Evolutionary conservation across 1,140 invertebrate genomes (phyloP).

Genomic region (Parasteatoda tepidariorum): DNA sequence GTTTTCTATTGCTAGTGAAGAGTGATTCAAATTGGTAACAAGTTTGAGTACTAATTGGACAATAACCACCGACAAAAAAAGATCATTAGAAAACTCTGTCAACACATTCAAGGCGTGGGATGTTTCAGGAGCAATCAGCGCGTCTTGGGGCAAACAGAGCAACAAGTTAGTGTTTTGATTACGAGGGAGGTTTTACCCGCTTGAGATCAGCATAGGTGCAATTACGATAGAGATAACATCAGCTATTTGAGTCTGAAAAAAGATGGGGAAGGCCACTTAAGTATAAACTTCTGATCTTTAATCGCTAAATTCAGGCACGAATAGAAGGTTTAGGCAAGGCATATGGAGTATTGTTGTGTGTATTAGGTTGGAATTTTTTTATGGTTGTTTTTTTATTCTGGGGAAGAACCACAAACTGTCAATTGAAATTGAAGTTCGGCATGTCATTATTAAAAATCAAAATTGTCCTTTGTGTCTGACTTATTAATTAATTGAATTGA

Average conservation of each 20-base stretch:
- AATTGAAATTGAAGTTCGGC: neutral
- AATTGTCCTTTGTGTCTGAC: neutral
- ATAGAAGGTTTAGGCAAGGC: conserved; percentile 39
- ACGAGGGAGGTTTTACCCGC: conserved; percentile 53
- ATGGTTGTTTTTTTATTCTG: neutral
- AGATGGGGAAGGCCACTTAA: conserved; percentile 57
- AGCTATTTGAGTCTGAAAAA: conserved; percentile 57
- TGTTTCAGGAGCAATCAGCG: neutral
- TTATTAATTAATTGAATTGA: too few species aligned
- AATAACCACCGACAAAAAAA: neutral
- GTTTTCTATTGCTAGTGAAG: too few species aligned
- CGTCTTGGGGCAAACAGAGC: neutral
- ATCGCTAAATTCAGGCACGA: conserved; percentile 59
- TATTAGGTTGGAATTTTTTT: conserved; percentile 31
- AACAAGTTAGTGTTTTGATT: conserved; percentile 55
- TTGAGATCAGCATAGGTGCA: conserved; percentile 51
- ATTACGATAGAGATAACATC: conserved; percentile 57
- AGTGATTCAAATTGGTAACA: too few species aligned
- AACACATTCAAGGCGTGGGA: conserved; percentile 17
- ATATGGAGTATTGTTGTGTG: conserved; percentile 36
- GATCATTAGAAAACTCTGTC: neutral
- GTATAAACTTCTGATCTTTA: conserved; percentile 60
- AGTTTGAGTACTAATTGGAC: too few species aligned
- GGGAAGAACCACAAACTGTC: conserved; percentile 31
- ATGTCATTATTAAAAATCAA: too few species aligned